Evolutionary conservation across 2,797 vertebrate genomes (phyloP).

Genomic region (Gymnothorax reevesii): DNA sequence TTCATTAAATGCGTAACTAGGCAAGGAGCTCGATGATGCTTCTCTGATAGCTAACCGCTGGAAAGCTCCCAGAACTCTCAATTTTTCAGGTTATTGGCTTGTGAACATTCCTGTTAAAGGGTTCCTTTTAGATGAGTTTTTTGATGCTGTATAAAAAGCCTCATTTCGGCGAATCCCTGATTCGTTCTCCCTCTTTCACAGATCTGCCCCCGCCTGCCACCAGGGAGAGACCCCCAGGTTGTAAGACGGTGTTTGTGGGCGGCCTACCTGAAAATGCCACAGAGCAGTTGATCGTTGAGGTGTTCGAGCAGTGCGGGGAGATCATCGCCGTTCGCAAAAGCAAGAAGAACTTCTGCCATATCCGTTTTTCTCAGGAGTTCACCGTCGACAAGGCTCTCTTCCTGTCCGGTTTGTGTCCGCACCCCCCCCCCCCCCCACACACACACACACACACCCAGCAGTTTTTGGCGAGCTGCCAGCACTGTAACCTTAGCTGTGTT

Average conservation of each 20-base stretch:
- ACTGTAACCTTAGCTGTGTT: neutral
- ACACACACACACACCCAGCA: too few relatives aligned
- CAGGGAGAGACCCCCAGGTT: conserved; percentile 90
- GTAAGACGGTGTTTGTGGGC: conserved; percentile 95
- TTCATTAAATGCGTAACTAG: neutral
- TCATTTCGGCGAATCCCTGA: neutral
- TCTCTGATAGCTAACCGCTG: neutral
- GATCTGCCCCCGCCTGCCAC: conserved; percentile 92
- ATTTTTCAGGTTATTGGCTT: neutral
- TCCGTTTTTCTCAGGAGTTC: conserved; percentile 89
- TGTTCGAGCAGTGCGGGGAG: conserved; percentile 92
- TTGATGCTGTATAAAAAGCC: neutral
- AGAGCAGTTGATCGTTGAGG: conserved; percentile 90
- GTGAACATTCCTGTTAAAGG: too few relatives aligned
- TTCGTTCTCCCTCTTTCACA: conserved; percentile 52
- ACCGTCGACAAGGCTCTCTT: conserved; percentile 95
- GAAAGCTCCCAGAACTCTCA: neutral
- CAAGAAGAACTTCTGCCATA: conserved; percentile 97
- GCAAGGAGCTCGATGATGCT: neutral
- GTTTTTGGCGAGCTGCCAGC: neutral
- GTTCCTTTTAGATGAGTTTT: neutral
- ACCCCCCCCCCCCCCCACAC: neutral
- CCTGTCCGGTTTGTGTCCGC: conserved; percentile 79
- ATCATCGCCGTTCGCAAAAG: conserved; percentile 94
- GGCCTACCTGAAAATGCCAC: conserved; percentile 89